Evolutionary conservation across 2,113 vertebrate species (phyloP).

Genomic region (Trematocara variabile): DNA sequence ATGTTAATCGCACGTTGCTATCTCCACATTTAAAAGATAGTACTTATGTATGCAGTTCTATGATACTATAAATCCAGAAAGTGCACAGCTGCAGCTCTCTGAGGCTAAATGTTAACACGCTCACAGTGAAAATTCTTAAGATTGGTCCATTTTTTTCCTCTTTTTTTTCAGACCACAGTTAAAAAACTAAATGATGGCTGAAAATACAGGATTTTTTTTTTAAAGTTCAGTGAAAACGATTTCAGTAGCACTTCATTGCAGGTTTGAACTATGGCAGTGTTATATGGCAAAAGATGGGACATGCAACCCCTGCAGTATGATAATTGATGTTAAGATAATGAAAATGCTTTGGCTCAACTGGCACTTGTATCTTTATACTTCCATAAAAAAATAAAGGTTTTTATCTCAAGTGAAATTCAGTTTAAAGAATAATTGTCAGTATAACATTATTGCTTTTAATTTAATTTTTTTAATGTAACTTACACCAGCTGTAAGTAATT

Average conservation of each 20-base stretch:
- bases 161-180: neutral
- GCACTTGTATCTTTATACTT: neutral
- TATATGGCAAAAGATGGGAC: neutral
- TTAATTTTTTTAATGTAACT: neutral
- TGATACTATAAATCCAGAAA: neutral
- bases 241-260: neutral
- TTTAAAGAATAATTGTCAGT: neutral
- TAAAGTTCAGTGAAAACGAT: neutral
- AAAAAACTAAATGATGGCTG: neutral
- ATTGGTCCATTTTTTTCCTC: neutral
- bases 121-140: neutral
- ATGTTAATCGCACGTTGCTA: neutral
- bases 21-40: neutral
- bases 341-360: neutral
- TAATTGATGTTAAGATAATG: neutral
- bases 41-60: neutral
- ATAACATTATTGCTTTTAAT: neutral
- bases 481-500: neutral
- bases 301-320: neutral
- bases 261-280: neutral
- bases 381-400: neutral
- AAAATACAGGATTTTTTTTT: neutral
- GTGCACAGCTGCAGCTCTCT: neutral
- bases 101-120: neutral
- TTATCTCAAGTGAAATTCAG: neutral